Base-by-base conservation (phyloP, 1,140 invertebrate species). In the Diploscapter pachys region DNA sequence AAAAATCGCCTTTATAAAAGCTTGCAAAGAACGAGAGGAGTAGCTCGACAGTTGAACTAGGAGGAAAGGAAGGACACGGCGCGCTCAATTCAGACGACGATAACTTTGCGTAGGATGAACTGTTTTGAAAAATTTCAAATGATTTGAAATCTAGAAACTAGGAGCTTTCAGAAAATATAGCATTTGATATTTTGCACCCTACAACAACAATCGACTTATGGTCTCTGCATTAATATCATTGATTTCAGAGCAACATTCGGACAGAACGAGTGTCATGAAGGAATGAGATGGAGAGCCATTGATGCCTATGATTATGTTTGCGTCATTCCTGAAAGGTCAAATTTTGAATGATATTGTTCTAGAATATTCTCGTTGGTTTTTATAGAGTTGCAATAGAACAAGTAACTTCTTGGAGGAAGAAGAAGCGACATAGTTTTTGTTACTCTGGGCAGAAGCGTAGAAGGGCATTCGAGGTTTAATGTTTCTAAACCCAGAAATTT, bases 231-330 rank as follows among this genome's bases (percentile, higher is more conserved):
- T 31, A 31, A 31, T 31, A 31, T 31, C 77, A 53, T 67, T 48
- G 6, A 81, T 80, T 62, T 85, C 56, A 65, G 63, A 65, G 52
- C 53, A 8, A 68, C 66, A 5, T 68, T 52, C 73, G 81, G 81
- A n/a, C 77, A 78, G 11, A 82, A 82, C 69, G 48, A 75, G 55
- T 82, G 81, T 51, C 52, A 66, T 61, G 65, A 59, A 4, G 81
- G 82, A 0, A 54, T 57, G 31, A 70, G 81, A 51, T 82, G 81
- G 81, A 54, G 81, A 13, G 67, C 72, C 9, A 64, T 82, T 3
- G 81, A 82, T 57, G 68, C 68, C n/a, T 84, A 82, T 63, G 81
- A 82, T 70, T 82, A 80, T 63, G 76, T 84, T 49, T 82, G 81
- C 71, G 66, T 68, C 52, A 52, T 55, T 68, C 66, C 66, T 2